Evolutionary conservation across 37 sponge, comb jelly and placozoan genomes (phyloP), one percentile per base, ranked within the genome.

Genomic region (Haliclona indistincta): DNA sequence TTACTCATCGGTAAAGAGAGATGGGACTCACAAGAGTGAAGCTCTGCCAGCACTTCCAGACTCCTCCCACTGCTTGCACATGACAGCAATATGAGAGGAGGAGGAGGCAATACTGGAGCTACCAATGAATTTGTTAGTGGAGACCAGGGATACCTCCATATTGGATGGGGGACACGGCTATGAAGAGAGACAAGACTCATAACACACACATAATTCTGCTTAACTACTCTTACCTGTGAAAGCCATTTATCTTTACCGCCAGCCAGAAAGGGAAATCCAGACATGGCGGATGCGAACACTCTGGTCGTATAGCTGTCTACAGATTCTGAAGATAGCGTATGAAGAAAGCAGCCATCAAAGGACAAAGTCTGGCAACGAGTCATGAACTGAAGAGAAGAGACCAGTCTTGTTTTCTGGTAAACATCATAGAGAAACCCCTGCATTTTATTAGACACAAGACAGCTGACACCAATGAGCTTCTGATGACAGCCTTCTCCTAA

Each of bases 151-250:
- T 26, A 79, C 51, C 33, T 86, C 86, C 68, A 79, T 17, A 5
- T 37, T 69, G 81, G 88, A 84, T 75, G 77, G 40, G 38, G 80
- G 93, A 64, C 62, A 83, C 38, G 81, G 83, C 77, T 81, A 71
- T 43, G 67, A 39, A 58, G 2, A 36, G 33, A 44, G 35, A 28
- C 8, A 67, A 15, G 40, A 33, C 6, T 47, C 10, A 47, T 10
- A 47, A 47, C 51, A 47, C 15, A 26, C 30, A 66, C 36, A 66
- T 66, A 33, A 26, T 8, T 15, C 30, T 8, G 6, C 10, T 22
- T 38, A 33, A 34, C 15, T 20, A 66, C 13, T 11, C 25, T 2
- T 68, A 23, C 47, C 44, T 52, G 29, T n/a, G 11, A 33, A 64
- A 29, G 38, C 40, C n/a, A 39, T n/a, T n/a, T n/a, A n/a, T n/a